phyloP scores from a whole-genome alignment of 2,113 vertebrate genomes.

The Sclerurus mexicanus region DNA sequence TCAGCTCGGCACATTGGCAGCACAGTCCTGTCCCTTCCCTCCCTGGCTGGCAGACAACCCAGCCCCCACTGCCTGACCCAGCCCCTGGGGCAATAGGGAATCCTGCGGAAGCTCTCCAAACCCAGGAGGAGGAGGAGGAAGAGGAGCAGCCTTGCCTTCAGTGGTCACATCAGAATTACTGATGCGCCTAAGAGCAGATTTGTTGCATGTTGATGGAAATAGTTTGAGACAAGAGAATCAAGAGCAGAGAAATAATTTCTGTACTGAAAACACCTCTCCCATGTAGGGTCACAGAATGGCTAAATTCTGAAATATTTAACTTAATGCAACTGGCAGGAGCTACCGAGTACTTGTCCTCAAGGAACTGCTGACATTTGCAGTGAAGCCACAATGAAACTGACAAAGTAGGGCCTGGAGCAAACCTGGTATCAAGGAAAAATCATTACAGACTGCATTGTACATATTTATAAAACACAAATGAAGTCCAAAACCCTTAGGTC shows the following conservation, averaged over 20 bases:
- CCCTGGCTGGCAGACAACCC: not conserved
- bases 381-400: not conserved
- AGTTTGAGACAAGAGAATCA: conserved; percentile 1
- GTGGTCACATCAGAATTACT: not conserved
- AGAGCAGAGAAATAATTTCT: conserved; percentile 33
- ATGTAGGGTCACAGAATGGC: not conserved
- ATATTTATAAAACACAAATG: not conserved
- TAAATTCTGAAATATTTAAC: conserved; percentile 39
- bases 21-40: not conserved
- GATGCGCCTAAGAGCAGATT: not conserved
- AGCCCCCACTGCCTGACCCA: fast-evolving
- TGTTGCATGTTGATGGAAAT: not conserved
- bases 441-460: not conserved
- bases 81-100: not conserved
- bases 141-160: not conserved
- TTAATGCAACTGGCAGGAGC: conserved; percentile 42
- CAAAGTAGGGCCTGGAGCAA: conserved; percentile 10
- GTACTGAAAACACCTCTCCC: not conserved
- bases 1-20: not conserved
- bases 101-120: not conserved
- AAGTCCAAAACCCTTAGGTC: not conserved
- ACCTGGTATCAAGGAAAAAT: not conserved
- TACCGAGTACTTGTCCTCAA: not conserved
- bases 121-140: not conserved
- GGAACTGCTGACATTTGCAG: conserved; percentile 54